Conservation (phyloP, 1,140 invertebrate species). For the Drosophila navojoa region DNA sequence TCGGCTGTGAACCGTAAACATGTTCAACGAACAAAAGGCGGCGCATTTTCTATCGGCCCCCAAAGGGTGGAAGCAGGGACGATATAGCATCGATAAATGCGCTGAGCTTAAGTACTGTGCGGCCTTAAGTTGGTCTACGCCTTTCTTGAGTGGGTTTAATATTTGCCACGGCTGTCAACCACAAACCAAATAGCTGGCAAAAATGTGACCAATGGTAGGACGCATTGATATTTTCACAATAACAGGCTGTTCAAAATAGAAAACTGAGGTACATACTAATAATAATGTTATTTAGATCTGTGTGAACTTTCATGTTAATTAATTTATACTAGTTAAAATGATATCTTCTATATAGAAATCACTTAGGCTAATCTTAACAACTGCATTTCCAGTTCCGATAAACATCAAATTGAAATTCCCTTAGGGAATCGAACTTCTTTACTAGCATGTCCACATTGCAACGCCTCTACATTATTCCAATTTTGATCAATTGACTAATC, state of each 20-base stretch:
- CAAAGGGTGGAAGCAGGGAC: constrained; percentile 19
- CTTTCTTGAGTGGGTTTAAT: constrained; percentile 66
- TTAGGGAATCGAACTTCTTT: no score
- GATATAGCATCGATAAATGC: constrained; percentile 70
- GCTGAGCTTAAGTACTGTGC: constrained; percentile 48
- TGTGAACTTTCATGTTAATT: no score
- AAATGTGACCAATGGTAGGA: not conserved
- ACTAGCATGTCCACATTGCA: no score
- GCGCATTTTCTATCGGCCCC: constrained; percentile 18
- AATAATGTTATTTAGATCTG: no score
- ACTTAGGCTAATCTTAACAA: no score
- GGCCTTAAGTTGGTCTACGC: constrained; percentile 29
- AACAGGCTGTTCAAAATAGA: not conserved
- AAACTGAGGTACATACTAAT: no score
- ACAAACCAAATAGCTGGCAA: constrained; percentile 2
- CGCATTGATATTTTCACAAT: not conserved
- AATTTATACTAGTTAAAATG: no score
- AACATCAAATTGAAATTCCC: no score
- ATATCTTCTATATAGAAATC: no score
- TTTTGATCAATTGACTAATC: not conserved
- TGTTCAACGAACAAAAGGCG: constrained; percentile 63
- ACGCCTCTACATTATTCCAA: no score
- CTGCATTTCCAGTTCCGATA: no score
- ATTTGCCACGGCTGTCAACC: constrained; percentile 60
- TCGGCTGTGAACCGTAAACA: constrained; percentile 67